Evolutionary conservation across 2,113 vertebrate genomes (phyloP).

Genomic region (Gnathonemus longibarbis): DNA sequence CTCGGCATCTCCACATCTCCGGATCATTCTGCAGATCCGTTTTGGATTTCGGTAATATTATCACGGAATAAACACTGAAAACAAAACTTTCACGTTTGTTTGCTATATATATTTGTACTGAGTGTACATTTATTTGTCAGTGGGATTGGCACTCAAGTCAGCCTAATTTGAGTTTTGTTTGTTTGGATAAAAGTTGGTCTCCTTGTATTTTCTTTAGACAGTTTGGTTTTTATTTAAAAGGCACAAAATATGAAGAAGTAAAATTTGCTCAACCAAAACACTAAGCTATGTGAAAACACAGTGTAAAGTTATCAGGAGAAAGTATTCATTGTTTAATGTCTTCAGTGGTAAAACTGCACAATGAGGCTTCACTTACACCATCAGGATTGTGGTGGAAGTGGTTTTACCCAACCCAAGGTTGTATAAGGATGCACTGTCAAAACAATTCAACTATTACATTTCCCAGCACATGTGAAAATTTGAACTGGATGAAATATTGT

Average conservation of each 20-base stretch:
- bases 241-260: not conserved
- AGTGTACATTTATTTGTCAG: not conserved
- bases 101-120: not conserved
- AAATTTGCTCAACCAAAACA: not conserved
- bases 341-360: not conserved
- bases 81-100: constrained; percentile 3
- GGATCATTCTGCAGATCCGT: constrained; percentile 16
- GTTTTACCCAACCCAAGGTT: not conserved
- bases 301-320: not conserved
- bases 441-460: not conserved
- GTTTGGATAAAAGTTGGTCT: not conserved
- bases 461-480: not conserved
- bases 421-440: not conserved
- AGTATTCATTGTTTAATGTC: not conserved
- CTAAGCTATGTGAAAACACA: constrained; percentile 40
- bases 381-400: not conserved
- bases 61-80: constrained; percentile 9
- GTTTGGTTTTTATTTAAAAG: not conserved
- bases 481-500: not conserved
- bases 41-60: constrained; percentile 33
- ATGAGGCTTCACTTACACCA: not conserved
- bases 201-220: constrained; percentile 24
- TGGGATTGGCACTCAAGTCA: not conserved
- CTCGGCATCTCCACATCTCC: constrained; percentile 21
- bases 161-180: constrained; percentile 2